These are phyloP conservation scores for Dendronephthya gigantea DNA, from an alignment of 64 coral and sea anemone species.

Conservation along the genomic window DNA sequence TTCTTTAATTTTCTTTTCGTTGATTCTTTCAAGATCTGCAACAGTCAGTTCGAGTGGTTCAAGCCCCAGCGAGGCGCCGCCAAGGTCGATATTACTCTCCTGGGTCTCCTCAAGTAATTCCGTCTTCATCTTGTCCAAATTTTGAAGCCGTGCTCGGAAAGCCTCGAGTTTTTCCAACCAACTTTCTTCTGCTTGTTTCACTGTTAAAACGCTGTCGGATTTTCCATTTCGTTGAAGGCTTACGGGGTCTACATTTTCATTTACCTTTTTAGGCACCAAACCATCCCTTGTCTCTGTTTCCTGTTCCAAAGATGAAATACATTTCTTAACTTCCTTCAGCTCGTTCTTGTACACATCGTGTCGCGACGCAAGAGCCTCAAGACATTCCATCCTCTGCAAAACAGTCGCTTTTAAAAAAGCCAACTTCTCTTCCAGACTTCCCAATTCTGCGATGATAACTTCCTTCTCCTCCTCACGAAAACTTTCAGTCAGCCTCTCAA, in stretches of 20 bases:
- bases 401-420: not conserved
- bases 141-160: not conserved
- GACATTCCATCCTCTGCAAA: not conserved
- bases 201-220: too few relatives aligned
- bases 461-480: not conserved
- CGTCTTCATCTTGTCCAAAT: not conserved
- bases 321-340: not conserved
- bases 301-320: not conserved
- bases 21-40: not conserved
- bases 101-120: not conserved
- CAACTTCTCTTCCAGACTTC: not conserved
- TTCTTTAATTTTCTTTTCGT: not conserved
- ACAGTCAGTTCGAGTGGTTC: not conserved
- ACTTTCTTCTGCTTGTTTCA: too few relatives aligned
- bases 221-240: too few relatives aligned
- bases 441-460: not conserved
- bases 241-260: not conserved
- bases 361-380: not conserved
- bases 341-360: not conserved
- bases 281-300: not conserved
- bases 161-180: not conserved
- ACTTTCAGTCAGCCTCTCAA: not conserved
- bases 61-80: not conserved
- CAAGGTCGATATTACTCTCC: not conserved
- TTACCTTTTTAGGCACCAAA: not conserved